These are phyloP conservation scores for Ectropis grisescens DNA, from an alignment of 1,140 invertebrate genomes.

Conservation along the genomic window DNA sequence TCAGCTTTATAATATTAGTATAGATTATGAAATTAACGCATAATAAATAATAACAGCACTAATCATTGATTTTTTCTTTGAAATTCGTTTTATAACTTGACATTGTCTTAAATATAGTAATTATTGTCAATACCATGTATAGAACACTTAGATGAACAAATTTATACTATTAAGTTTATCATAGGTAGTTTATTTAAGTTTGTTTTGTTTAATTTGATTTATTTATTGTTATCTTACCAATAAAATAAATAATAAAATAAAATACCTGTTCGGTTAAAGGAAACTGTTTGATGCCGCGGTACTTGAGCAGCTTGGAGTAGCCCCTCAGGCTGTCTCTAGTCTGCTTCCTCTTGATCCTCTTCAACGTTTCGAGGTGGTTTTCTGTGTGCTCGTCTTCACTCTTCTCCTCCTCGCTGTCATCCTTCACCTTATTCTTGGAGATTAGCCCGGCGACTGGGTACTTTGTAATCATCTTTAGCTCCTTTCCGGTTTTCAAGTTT, in stretches of 20 bases:
- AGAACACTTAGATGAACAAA: too few relatives aligned
- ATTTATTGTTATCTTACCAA: too few relatives aligned
- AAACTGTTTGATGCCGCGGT: conserved; percentile 30
- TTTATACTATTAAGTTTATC: too few relatives aligned
- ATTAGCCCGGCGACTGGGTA: conserved; percentile 19
- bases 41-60: too few relatives aligned
- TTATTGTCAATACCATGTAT: too few relatives aligned
- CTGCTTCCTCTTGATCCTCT: conserved; percentile 25
- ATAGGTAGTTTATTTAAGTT: too few relatives aligned
- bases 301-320: conserved; percentile 35
- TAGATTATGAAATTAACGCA: too few relatives aligned
- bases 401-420: background rate
- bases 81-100: too few relatives aligned
- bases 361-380: conserved; percentile 26
- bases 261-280: conserved; percentile 21
- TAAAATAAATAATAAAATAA: conserved; percentile 3
- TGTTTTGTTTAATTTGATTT: too few relatives aligned
- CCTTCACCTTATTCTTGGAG: conserved; percentile 7
- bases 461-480: conserved; percentile 24
- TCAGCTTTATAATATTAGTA: too few relatives aligned
- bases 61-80: too few relatives aligned
- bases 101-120: too few relatives aligned
- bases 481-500: conserved; percentile 33
- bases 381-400: background rate
- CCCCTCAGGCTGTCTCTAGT: conserved; percentile 20